Percentiles rank a stretch among this genome's conserved stretches.
Conservation (phyloP, 2,797 vertebrate genomes). For the Cossypha dichroa region DNA sequence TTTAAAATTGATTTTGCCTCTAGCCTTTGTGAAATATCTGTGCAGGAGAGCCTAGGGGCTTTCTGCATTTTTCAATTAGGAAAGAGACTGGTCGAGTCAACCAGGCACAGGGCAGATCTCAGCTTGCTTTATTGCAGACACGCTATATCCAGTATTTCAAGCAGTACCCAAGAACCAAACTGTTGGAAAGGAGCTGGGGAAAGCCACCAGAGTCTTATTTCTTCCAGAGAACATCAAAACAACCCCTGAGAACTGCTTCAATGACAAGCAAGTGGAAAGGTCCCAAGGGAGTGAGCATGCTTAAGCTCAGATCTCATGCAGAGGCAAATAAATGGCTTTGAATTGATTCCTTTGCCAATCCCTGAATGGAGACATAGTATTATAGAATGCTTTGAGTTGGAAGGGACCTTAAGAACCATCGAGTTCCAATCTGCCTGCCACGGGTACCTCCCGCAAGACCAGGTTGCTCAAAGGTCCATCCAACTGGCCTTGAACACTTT, state of each 20-base stretch:
- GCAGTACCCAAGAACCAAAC: background rate
- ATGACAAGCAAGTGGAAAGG: background rate
- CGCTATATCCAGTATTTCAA: background rate
- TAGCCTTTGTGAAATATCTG: background rate
- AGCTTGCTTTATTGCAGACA: background rate
- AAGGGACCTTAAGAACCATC: background rate
- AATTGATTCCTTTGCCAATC: background rate
- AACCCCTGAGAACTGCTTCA: background rate
- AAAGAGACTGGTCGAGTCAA: background rate
- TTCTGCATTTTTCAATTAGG: background rate
- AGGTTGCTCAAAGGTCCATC: background rate
- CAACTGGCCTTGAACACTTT: background rate
- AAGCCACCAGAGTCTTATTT: background rate
- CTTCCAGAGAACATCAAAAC: background rate
- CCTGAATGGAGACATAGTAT: background rate
- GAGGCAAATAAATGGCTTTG: background rate
- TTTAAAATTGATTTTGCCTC: conserved; percentile 9
- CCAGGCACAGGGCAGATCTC: background rate
- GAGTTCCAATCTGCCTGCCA: background rate
- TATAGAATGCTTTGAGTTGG: background rate
- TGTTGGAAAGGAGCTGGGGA: background rate
- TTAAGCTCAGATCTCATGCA: background rate
- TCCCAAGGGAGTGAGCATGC: background rate
- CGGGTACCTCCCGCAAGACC: background rate
- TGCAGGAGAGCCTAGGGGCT: background rate